Conservation (phyloP, 1,140 invertebrate species). For the Planococcus citri region DNA sequence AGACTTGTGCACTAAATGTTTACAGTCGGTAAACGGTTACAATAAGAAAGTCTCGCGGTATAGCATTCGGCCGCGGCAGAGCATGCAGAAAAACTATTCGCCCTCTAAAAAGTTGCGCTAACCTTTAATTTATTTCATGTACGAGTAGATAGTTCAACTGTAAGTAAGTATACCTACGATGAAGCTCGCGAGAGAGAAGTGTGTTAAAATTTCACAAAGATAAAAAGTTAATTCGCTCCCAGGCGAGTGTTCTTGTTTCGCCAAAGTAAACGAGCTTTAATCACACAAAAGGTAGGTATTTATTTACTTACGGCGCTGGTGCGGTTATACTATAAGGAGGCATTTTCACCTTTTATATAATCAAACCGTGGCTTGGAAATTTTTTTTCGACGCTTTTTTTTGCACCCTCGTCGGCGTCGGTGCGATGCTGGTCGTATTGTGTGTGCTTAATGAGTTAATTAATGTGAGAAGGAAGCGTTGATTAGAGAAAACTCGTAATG, state of each 20-base stretch:
- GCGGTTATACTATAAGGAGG: too few species aligned
- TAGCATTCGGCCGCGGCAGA: neutral
- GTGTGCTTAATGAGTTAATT: too few species aligned
- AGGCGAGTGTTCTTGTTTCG: neutral
- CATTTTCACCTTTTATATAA: too few species aligned
- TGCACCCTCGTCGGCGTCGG: too few species aligned
- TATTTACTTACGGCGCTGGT: neutral
- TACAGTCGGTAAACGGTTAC: neutral
- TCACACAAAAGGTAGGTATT: neutral
- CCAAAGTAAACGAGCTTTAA: neutral
- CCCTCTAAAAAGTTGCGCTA: neutral
- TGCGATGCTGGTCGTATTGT: too few species aligned
- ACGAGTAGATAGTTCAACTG: neutral
- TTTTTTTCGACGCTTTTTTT: too few species aligned
- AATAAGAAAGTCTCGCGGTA: neutral
- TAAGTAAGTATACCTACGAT: too few species aligned
- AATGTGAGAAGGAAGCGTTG: too few species aligned
- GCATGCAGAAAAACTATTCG: too few species aligned
- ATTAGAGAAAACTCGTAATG: too few species aligned
- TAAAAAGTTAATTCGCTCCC: neutral
- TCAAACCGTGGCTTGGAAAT: too few species aligned
- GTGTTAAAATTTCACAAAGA: neutral
- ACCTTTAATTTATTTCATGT: conserved; percentile 1
- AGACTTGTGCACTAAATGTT: neutral
- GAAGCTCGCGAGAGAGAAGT: neutral